phyloP scores from a whole-genome alignment of 2,888 invertebrate species.

The Drosophila mimetica region DNA sequence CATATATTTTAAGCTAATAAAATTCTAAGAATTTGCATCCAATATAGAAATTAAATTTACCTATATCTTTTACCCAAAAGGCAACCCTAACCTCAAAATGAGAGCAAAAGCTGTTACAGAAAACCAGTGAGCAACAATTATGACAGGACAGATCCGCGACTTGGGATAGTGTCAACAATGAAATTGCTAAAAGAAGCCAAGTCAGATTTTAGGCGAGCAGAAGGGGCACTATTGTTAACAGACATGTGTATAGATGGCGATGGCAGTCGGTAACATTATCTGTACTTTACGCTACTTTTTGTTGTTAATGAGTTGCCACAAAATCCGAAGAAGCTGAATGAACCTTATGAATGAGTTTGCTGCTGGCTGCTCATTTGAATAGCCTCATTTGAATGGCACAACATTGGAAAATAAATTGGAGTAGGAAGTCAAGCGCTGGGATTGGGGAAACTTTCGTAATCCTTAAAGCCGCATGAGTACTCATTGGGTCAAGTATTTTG shows the following conservation, averaged over 20 bases:
- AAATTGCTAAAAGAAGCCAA: constrained; percentile 69
- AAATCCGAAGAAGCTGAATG: constrained; percentile 43
- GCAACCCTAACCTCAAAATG: constrained; percentile 44
- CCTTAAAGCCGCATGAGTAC: constrained; percentile 31
- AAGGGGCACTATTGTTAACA: constrained; percentile 21
- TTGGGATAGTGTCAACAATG: constrained; percentile 78
- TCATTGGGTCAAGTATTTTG: constrained; percentile 38
- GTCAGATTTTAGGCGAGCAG: constrained; percentile 5
- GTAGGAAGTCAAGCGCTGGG: constrained; percentile 1
- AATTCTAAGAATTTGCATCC: not conserved
- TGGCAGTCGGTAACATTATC: constrained; percentile 29
- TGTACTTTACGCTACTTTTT: constrained; percentile 25
- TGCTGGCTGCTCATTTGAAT: constrained; percentile 20
- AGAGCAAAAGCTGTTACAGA: constrained; percentile 20
- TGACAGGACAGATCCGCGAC: constrained; percentile 72
- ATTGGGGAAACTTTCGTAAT: constrained; percentile 47
- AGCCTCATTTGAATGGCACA: constrained; percentile 27
- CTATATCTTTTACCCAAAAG: not conserved
- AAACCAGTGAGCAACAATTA: constrained; percentile 66
- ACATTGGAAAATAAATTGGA: not conserved
- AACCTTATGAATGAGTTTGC: constrained; percentile 63
- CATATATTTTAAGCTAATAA: not conserved
- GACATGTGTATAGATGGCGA: constrained; percentile 40
- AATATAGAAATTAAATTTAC: not conserved
- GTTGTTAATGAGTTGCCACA: constrained; percentile 66